Base-by-base conservation (phyloP, 2,888 invertebrate genomes). In the Sarcophaga rosellei region DNA sequence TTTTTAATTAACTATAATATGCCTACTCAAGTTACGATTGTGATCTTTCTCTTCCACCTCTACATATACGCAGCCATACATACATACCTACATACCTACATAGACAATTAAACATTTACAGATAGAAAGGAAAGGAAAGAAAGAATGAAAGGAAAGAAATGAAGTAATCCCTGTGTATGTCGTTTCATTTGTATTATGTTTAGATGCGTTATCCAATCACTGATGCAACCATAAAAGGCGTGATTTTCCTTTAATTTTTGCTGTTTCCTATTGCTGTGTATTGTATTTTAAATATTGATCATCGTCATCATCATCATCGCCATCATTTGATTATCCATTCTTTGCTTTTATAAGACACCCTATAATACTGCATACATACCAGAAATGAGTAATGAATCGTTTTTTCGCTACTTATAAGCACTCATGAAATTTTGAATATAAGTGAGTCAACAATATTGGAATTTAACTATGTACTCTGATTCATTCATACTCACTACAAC, bases 21-120 rank as follows among this genome's bases (percentile, higher is more conserved):
- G 87, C 88, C 89, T 88, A 88, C 89, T 88, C 89, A 88, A 87
- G 88, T 88, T 88, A 84, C 88, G 89, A 89, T 88, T 87, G 88
- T 87, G 87, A 88, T 88, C 88, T 85, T 85, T 85, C 74, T 82
- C 66, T 75, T 63, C 72, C 45, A 77, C 76, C 76, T 77, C 72
- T 59, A 44, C 65, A 57, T 17, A 57, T 6, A 57, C 2, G 1
- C n/a, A n/a, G n/a, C n/a, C n/a, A 17, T 15, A 57, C 53, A 2
- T 10, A 53, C 17, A 17, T 15, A 53, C 17, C 5, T 15, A 57
- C 17, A 53, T 57, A 57, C 12, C 15, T 61, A 66, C 82, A 66
- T 61, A 61, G 65, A 66, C 76, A 76, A 76, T 76, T 76, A 76
- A 82, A 76, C 76, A 82, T 82, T 76, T 82, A 65, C 59, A 82